Evolutionary conservation across 2,797 vertebrate species (phyloP).

Genomic region (Crocidura indochinensis): DNA sequence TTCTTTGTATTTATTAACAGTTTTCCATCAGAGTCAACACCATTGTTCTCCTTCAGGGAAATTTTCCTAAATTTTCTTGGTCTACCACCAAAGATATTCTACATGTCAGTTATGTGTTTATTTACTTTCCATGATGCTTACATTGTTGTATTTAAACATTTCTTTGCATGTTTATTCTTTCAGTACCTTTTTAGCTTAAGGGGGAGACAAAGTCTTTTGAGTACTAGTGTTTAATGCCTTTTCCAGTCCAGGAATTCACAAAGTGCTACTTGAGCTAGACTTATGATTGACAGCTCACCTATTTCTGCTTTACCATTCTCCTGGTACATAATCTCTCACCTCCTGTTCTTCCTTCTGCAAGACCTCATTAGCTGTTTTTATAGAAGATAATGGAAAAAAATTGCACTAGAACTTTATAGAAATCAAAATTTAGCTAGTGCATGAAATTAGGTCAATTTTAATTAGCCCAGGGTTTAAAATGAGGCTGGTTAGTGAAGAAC

Average conservation of each 20-base stretch:
- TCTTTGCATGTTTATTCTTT: background rate
- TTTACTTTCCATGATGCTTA: background rate
- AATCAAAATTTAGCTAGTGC: background rate
- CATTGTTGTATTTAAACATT: background rate
- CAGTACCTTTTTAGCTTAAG: background rate
- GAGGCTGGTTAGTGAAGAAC: background rate
- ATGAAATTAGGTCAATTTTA: background rate
- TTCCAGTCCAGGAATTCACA: background rate
- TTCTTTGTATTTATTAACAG: conserved; percentile 6
- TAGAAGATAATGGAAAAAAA: background rate
- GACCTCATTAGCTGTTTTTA: background rate
- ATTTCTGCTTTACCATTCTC: background rate
- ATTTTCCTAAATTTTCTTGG: background rate
- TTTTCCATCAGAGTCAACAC: background rate
- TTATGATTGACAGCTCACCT: background rate
- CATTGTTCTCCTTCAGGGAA: background rate
- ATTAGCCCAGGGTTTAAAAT: background rate
- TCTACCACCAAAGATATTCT: background rate
- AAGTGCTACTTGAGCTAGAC: background rate
- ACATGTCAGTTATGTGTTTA: background rate
- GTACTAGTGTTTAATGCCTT: background rate
- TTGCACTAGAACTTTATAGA: conserved; percentile 3
- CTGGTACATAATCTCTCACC: background rate
- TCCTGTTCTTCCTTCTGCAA: background rate
- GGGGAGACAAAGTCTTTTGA: background rate